Evolutionary conservation across 2,888 invertebrate genomes (phyloP).

Genomic region (Pocota personata): DNA sequence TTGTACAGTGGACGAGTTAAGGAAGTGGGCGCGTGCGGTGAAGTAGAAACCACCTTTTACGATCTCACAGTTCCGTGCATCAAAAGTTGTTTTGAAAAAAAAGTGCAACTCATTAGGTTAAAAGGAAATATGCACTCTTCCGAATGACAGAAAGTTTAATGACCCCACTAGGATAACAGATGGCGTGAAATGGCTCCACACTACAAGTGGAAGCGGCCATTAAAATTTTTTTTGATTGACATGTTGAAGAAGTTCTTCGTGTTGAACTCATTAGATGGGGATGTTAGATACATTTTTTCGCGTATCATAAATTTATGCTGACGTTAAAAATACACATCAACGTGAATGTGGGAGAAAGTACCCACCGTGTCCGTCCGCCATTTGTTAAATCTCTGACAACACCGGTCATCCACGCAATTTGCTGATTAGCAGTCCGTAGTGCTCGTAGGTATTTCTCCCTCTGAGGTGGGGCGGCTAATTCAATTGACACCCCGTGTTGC

Average conservation of each 20-base stretch:
- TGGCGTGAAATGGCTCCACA: conserved; percentile 22
- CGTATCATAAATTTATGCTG: neutral
- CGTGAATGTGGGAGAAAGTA: conserved; percentile 7
- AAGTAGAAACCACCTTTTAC: conserved; percentile 39
- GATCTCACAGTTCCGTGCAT: conserved; percentile 42
- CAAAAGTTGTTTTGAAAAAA: neutral
- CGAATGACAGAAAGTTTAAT: conserved; percentile 46
- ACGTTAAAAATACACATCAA: neutral
- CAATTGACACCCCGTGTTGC: conserved; percentile 63
- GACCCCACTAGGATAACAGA: conserved; percentile 43
- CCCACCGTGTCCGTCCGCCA: conserved; percentile 26
- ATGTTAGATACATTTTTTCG: neutral
- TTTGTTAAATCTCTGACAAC: conserved; percentile 65
- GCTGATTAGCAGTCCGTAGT: conserved; percentile 61
- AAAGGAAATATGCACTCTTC: neutral
- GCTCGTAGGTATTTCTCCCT: neutral
- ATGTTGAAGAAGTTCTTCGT: conserved; percentile 7
- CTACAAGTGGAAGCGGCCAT: conserved; percentile 26
- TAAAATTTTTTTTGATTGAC: conserved; percentile 44
- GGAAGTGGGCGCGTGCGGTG: neutral
- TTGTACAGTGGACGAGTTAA: neutral
- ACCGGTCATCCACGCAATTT: conserved; percentile 71
- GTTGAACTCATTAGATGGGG: conserved; percentile 31
- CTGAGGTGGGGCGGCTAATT: conserved; percentile 32
- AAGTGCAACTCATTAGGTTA: neutral